A percentile compares a stretch with the other conserved stretches of the same genome.
Evolutionary conservation across 2,888 invertebrate species (phyloP).

Genomic region (Chrysolina haemoptera): DNA sequence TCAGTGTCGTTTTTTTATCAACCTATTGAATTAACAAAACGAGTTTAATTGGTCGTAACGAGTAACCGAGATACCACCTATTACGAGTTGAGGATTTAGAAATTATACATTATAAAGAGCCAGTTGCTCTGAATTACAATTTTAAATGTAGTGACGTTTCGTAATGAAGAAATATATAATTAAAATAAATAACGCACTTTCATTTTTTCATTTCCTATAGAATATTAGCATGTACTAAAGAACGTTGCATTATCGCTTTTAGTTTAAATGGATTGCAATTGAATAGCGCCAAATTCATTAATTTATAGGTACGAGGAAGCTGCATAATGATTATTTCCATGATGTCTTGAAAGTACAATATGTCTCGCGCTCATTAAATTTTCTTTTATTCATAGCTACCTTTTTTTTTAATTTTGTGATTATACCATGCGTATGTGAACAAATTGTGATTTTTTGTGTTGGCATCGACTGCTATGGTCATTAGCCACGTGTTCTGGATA

Average conservation of each 20-base stretch:
- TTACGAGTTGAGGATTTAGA: background rate
- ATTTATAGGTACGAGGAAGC: background rate
- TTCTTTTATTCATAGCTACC: too few relatives aligned
- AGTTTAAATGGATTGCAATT: background rate
- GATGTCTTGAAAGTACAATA: too few relatives aligned
- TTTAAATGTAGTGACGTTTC: slow-evolving; percentile 19
- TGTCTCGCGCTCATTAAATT: too few relatives aligned
- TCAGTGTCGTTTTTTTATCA: background rate
- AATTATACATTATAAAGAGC: background rate
- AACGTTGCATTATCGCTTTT: background rate
- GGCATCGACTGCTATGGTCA: too few relatives aligned
- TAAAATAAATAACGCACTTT: slow-evolving; percentile 34
- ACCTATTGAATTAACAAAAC: background rate
- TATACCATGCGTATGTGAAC: too few relatives aligned
- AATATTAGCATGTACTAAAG: slow-evolving; percentile 25
- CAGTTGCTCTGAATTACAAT: background rate
- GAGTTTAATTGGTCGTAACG: slow-evolving; percentile 4
- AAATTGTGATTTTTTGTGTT: too few relatives aligned
- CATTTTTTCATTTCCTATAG: slow-evolving; percentile 44
- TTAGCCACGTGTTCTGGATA: too few relatives aligned
- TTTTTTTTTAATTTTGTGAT: too few relatives aligned
- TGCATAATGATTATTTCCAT: background rate
- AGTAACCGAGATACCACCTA: background rate
- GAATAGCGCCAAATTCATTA: background rate
- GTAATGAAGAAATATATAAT: slow-evolving; percentile 28